A percentile compares a stretch with the other conserved stretches of the same genome.
These are phyloP conservation scores for Melanaphis sacchari DNA, from an alignment of 1,140 invertebrate species.

Conservation along the genomic window DNA sequence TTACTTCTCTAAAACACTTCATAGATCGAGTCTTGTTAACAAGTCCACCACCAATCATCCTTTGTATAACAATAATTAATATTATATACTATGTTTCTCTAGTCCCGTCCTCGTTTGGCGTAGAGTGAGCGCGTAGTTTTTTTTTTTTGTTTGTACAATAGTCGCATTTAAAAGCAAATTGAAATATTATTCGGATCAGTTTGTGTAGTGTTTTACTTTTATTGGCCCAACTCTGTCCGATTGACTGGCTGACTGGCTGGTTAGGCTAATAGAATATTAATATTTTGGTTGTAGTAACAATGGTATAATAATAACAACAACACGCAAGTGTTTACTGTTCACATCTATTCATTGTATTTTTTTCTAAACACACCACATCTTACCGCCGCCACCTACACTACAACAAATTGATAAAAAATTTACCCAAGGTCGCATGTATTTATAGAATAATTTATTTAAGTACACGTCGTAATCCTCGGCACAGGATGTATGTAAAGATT, in stretches of 20 bases:
- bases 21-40: neutral
- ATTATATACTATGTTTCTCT: neutral
- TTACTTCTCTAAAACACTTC: neutral
- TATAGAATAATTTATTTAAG: conserved; percentile 46
- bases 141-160: neutral
- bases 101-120: neutral
- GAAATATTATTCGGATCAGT: neutral
- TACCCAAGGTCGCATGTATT: conserved; percentile 15
- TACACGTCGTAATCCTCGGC: conserved; percentile 26
- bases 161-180: neutral
- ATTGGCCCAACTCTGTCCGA: neutral
- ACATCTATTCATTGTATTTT: neutral
- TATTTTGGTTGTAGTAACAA: neutral
- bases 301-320: neutral
- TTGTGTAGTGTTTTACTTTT: neutral
- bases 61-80: neutral
- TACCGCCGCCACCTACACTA: neutral
- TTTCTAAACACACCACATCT: neutral
- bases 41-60: neutral
- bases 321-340: neutral
- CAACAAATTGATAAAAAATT: conserved; percentile 26
- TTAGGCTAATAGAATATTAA: neutral
- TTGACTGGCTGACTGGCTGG: neutral
- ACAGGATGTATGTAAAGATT: conserved; percentile 40
- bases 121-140: neutral